These are phyloP conservation scores for Drosophila fuyamai DNA, from an alignment of 1,140 invertebrate genomes.

Conservation along the genomic window DNA sequence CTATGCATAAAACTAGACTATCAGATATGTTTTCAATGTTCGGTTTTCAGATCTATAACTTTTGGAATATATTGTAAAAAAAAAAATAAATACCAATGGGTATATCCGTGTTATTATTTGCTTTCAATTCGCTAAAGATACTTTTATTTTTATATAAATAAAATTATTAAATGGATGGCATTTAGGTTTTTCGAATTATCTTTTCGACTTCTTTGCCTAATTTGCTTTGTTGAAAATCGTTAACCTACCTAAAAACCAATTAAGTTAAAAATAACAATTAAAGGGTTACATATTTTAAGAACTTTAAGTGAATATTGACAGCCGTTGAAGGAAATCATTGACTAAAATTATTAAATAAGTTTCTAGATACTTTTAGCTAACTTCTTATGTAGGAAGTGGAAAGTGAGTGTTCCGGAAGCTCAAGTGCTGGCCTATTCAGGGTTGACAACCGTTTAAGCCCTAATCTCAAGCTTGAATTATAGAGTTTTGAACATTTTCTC, in stretches of 20 bases:
- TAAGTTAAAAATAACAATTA: too few relatives aligned
- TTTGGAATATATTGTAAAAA: not conserved
- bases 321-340: not conserved
- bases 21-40: constrained; percentile 23
- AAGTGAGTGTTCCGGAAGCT: not conserved
- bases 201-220: not conserved
- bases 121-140: too few relatives aligned
- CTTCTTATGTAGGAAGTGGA: constrained; percentile 16
- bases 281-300: not conserved
- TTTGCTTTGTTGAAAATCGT: too few relatives aligned
- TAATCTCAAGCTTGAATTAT: constrained; percentile 31
- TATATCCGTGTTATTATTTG: not conserved
- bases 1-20: constrained; percentile 31
- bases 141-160: not conserved
- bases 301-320: not conserved
- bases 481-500: constrained; percentile 84
- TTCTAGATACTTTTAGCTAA: constrained; percentile 27
- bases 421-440: not conserved
- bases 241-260: too few relatives aligned
- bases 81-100: not conserved
- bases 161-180: not conserved
- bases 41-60: not conserved
- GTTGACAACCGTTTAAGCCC: constrained; percentile 39
- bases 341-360: constrained; percentile 22
- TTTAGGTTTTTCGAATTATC: not conserved